Percentiles rank a stretch among this genome's conserved stretches.
Evolutionary conservation across 2,797 vertebrate genomes (phyloP).

Genomic region (Microchirus variegatus): DNA sequence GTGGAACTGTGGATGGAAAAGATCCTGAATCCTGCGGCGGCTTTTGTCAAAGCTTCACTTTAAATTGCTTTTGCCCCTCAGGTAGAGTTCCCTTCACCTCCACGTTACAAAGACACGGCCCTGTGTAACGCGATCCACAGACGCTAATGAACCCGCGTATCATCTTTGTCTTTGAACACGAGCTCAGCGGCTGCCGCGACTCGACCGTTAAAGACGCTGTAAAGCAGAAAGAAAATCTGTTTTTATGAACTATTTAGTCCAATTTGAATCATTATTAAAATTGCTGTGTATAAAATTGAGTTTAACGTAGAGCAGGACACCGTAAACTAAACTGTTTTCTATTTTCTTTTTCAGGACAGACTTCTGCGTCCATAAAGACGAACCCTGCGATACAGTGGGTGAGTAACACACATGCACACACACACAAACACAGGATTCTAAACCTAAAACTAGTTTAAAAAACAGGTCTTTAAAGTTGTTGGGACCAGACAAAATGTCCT

Average conservation of each 20-base stretch:
- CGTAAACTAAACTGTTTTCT: constrained; percentile 3
- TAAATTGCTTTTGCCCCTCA: neutral
- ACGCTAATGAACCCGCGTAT: no score
- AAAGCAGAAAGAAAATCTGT: no score
- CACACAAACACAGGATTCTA: neutral
- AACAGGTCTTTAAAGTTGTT: no score
- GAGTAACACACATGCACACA: constrained; percentile 74
- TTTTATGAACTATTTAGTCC: no score
- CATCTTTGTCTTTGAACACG: no score
- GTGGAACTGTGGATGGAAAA: neutral
- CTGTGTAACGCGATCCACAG: neutral
- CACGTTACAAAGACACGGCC: neutral
- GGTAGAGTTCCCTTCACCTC: neutral
- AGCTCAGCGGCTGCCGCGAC: no score
- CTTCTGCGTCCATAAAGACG: constrained; percentile 98
- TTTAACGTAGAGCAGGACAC: neutral
- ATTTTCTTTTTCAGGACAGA: constrained; percentile 89
- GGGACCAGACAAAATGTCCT: no score
- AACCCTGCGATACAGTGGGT: constrained; percentile 99
- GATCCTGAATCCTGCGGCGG: neutral
- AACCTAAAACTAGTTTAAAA: no score
- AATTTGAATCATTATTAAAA: no score
- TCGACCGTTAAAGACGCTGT: no score
- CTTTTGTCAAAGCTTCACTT: neutral
- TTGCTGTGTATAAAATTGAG: no score